Conservation (phyloP, 2,113 vertebrate species). For the Larimichthys crocea region DNA sequence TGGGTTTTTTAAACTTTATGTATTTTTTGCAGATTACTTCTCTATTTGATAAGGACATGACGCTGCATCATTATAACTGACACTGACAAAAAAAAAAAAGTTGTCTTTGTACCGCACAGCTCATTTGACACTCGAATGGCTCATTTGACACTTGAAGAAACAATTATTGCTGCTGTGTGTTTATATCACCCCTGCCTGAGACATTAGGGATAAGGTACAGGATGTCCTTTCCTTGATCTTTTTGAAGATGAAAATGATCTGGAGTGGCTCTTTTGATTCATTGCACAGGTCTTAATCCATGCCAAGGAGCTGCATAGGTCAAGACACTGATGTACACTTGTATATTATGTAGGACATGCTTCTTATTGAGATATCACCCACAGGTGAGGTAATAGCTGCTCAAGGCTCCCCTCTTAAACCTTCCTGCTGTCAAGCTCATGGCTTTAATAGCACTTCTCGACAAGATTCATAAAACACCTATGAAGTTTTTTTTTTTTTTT, state of each 20-base stretch:
- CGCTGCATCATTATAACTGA: background rate
- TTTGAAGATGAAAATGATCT: conserved; percentile 15
- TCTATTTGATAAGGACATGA: background rate
- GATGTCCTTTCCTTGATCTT: conserved; percentile 13
- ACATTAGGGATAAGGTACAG: conserved; percentile 5
- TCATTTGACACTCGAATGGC: background rate
- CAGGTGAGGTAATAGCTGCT: conserved; percentile 51
- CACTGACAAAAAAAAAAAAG: background rate
- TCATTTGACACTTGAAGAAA: background rate
- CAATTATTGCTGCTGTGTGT: conserved; percentile 1
- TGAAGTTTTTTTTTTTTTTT: conserved; percentile 50
- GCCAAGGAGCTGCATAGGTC: conserved; percentile 46
- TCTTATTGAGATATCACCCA: conserved; percentile 58
- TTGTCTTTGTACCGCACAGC: background rate
- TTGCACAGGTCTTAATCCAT: conserved; percentile 23
- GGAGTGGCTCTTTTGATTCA: conserved; percentile 31
- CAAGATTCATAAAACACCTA: conserved; percentile 59
- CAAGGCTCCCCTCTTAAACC: conserved; percentile 55
- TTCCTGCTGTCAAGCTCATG: conserved; percentile 40
- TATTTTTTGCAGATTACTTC: background rate
- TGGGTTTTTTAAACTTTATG: background rate
- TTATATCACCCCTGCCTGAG: background rate
- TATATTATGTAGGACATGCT: conserved; percentile 33
- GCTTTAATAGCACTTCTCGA: conserved; percentile 51
- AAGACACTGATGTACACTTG: conserved; percentile 42